These are phyloP conservation scores for Drosophila macrospina DNA, from an alignment of 2,888 invertebrate genomes.

Conservation along the genomic window DNA sequence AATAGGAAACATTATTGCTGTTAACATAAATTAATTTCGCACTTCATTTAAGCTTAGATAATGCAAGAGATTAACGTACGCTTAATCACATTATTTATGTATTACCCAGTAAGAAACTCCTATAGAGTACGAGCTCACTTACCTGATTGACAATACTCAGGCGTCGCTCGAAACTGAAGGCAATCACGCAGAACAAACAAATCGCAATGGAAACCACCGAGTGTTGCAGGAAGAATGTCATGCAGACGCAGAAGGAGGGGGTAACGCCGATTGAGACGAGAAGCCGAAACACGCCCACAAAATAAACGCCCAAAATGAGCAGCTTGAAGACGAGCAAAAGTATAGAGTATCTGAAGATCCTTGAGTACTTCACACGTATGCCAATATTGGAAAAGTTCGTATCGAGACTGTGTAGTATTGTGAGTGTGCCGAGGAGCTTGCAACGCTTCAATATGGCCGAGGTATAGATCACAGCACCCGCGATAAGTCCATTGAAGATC, in stretches of 20 bases:
- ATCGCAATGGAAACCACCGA: constrained; percentile 83
- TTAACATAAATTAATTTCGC: constrained; percentile 2
- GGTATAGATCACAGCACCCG: constrained; percentile 80
- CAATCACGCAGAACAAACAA: constrained; percentile 81
- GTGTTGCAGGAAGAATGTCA: constrained; percentile 83
- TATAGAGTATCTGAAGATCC: constrained; percentile 82
- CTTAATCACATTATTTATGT: not conserved
- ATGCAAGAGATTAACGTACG: not conserved
- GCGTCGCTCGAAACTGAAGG: constrained; percentile 82
- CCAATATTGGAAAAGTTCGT: constrained; percentile 81
- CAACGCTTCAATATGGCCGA: constrained; percentile 78
- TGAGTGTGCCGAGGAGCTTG: constrained; percentile 74
- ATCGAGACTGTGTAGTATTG: constrained; percentile 79
- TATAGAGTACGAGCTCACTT: constrained; percentile 32
- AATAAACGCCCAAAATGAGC: constrained; percentile 78
- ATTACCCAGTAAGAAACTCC: not conserved
- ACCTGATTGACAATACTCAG: constrained; percentile 84
- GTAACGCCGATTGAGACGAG: constrained; percentile 77
- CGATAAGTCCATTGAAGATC: constrained; percentile 81
- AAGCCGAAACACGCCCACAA: constrained; percentile 81
- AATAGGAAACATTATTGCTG: not conserved
- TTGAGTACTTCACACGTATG: constrained; percentile 81
- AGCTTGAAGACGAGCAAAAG: constrained; percentile 76
- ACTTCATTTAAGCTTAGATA: not conserved
- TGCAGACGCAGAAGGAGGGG: constrained; percentile 82